Percentiles rank a stretch among this genome's conserved stretches.
These are phyloP conservation scores for Yoshiicerus persimilis DNA, from an alignment of 1,140 invertebrate genomes.

Conservation along the genomic window DNA sequence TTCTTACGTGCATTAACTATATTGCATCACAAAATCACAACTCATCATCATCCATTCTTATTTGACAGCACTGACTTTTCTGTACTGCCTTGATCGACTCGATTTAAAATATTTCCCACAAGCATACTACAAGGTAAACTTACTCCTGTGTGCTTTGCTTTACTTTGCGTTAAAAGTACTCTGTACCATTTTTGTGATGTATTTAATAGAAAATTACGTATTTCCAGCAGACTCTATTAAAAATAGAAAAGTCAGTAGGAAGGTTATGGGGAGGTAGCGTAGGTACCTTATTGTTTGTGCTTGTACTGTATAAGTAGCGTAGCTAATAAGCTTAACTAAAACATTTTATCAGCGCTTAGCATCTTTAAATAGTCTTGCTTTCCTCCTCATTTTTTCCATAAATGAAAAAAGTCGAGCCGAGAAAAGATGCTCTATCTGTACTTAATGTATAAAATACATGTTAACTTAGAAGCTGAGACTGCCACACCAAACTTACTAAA, in stretches of 20 bases:
- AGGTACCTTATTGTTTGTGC: not conserved
- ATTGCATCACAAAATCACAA: not conserved
- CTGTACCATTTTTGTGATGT: too few species aligned
- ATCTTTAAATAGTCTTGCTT: not conserved
- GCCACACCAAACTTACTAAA: not conserved
- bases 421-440: not conserved
- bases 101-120: not conserved
- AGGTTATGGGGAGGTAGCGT: too few species aligned
- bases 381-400: not conserved
- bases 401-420: not conserved
- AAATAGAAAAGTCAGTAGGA: not conserved
- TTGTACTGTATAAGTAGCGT: too few species aligned
- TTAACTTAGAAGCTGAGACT: not conserved
- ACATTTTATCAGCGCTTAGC: not conserved
- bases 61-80: not conserved
- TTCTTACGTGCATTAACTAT: not conserved
- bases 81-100: not conserved
- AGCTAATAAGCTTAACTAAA: not conserved
- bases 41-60: not conserved
- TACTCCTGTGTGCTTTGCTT: too few species aligned
- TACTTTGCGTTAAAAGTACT: too few species aligned
- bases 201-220: too few species aligned
- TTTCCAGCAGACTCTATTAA: not conserved
- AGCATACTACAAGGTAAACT: not conserved
- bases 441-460: not conserved